Evolutionary conservation across 2,113 vertebrate genomes (phyloP).

Genomic region (Cheirogaleus medius): DNA sequence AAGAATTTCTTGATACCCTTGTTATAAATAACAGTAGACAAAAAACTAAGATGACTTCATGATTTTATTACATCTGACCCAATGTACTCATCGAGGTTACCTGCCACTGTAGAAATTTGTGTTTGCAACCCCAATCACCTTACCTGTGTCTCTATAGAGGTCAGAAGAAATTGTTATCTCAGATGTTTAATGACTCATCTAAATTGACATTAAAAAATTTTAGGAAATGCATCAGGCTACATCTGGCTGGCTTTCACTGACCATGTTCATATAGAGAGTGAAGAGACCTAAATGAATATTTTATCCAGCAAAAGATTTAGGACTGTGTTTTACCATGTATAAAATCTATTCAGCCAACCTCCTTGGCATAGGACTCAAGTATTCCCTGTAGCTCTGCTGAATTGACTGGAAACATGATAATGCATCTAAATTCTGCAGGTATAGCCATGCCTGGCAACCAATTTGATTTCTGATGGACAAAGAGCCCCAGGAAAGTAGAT

Average conservation of each 20-base stretch:
- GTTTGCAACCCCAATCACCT: neutral
- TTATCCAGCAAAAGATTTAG: constrained; percentile 52
- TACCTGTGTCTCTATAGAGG: neutral
- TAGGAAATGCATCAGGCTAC: neutral
- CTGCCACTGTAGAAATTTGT: neutral
- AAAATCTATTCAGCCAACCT: constrained; percentile 51
- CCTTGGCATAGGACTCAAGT: constrained; percentile 33
- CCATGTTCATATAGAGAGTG: neutral
- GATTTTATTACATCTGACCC: neutral
- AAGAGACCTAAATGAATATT: constrained; percentile 57
- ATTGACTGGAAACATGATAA: constrained; percentile 71
- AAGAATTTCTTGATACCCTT: neutral
- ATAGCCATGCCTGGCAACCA: constrained; percentile 66
- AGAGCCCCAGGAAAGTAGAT: constrained; percentile 69
- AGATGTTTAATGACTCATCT: constrained; percentile 10
- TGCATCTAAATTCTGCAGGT: constrained; percentile 70
- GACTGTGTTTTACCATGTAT: constrained; percentile 19
- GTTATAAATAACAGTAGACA: neutral
- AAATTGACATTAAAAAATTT: neutral
- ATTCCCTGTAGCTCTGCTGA: constrained; percentile 51
- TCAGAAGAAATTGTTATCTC: constrained; percentile 8
- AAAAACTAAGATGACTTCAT: neutral
- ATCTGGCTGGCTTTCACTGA: neutral
- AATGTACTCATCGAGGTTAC: neutral
- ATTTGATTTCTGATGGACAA: constrained; percentile 72